phyloP scores from a whole-genome alignment of 2,888 invertebrate species.

The Sinodicranocentrus sp. region DNA sequence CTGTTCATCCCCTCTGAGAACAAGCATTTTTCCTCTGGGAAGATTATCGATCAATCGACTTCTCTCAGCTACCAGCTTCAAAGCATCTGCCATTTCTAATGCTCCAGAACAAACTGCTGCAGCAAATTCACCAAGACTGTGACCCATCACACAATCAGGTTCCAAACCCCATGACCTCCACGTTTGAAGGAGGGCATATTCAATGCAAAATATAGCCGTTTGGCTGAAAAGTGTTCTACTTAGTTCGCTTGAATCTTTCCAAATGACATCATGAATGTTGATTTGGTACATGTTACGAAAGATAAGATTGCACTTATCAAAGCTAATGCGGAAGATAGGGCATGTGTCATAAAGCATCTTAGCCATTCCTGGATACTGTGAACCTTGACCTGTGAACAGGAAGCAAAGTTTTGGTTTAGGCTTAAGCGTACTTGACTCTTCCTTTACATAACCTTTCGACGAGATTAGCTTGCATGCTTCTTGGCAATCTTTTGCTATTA shows the following conservation, averaged over 20 bases:
- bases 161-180: constrained; percentile 65
- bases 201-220: constrained; percentile 66
- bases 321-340: constrained; percentile 56
- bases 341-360: constrained; percentile 43
- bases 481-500: neutral
- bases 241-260: constrained; percentile 18
- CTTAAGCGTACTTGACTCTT: constrained; percentile 20
- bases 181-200: constrained; percentile 58
- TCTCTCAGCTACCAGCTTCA: constrained; percentile 65
- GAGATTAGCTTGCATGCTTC: constrained; percentile 10
- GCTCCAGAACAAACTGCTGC: constrained; percentile 64
- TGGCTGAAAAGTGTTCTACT: constrained; percentile 64
- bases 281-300: constrained; percentile 10
- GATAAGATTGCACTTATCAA: constrained; percentile 56
- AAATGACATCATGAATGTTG: constrained; percentile 21
- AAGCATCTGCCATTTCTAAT: constrained; percentile 61
- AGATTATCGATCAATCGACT: constrained; percentile 57
- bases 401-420: constrained; percentile 60
- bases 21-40: constrained; percentile 61
- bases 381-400: constrained; percentile 67
- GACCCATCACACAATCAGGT: constrained; percentile 70
- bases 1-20: constrained; percentile 31
- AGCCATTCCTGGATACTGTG: constrained; percentile 60
- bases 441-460: constrained; percentile 4
- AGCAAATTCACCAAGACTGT: constrained; percentile 69